A percentile compares a stretch with the other conserved stretches of the same genome.
phyloP scores from a whole-genome alignment of 1,140 invertebrate species.

The Trinorchestia longiramus region DNA sequence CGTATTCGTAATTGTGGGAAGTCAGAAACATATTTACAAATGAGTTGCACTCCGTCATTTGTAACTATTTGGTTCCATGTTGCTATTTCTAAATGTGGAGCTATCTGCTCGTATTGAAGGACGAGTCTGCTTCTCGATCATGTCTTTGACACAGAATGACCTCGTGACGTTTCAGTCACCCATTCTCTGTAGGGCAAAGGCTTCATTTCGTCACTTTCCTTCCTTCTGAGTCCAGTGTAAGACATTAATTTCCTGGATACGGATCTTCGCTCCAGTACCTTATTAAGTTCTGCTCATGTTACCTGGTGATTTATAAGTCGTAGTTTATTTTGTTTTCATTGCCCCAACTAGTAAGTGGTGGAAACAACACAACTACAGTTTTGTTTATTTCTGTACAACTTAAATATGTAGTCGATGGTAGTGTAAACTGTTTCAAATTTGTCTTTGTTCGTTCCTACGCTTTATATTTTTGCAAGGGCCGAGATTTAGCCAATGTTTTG shows the following conservation, averaged over 20 bases:
- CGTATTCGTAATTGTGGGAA: background rate
- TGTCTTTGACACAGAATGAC: background rate
- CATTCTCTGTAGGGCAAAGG: background rate
- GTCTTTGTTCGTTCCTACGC: background rate
- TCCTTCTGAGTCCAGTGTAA: background rate
- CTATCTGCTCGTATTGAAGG: background rate
- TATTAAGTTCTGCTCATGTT: background rate
- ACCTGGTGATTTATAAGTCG: background rate
- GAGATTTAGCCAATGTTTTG: background rate
- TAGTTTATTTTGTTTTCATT: background rate
- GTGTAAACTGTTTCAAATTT: background rate
- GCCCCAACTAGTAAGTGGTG: background rate
- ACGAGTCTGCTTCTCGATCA: background rate
- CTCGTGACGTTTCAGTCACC: background rate
- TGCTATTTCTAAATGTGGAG: background rate
- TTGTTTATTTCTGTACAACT: background rate
- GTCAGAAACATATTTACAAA: background rate
- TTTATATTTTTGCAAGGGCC: background rate
- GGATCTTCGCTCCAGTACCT: background rate
- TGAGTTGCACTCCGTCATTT: background rate
- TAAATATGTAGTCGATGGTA: background rate
- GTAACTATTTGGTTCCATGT: background rate
- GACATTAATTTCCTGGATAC: background rate
- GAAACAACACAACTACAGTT: background rate
- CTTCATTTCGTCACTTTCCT: too few species aligned